Percentiles rank a stretch among this genome's conserved stretches.
Evolutionary conservation across 1,140 invertebrate genomes (phyloP).

Genomic region (Callitettix versicolor): DNA sequence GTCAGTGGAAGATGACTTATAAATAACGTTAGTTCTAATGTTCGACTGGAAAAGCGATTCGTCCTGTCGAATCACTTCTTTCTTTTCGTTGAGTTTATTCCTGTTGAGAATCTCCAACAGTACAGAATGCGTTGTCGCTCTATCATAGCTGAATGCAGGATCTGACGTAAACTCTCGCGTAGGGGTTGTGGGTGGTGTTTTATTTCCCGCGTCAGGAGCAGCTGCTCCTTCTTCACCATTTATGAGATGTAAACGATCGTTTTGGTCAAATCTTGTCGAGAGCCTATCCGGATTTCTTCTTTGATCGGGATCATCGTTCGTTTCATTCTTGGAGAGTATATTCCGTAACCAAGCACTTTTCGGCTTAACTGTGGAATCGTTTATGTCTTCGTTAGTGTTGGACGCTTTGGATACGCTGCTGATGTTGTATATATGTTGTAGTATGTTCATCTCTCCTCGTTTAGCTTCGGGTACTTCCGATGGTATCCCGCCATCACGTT

Average conservation of each 20-base stretch:
- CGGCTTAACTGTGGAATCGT: neutral
- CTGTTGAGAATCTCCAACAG: slow-evolving; percentile 2
- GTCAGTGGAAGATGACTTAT: slow-evolving; percentile 6
- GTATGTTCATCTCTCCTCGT: neutral
- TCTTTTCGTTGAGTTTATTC: neutral
- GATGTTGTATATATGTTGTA: slow-evolving; percentile 2
- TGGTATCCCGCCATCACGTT: neutral
- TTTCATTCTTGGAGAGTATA: neutral
- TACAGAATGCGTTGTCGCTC: neutral
- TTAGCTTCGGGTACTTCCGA: neutral
- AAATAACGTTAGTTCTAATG: slow-evolving; percentile 8
- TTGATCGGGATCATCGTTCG: neutral
- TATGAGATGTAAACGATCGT: neutral
- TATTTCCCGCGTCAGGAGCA: neutral
- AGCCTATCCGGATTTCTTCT: neutral
- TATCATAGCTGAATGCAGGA: neutral
- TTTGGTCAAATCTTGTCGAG: neutral
- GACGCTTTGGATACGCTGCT: neutral
- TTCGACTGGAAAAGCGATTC: slow-evolving; percentile 7
- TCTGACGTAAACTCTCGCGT: neutral
- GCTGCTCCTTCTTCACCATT: neutral
- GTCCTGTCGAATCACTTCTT: neutral
- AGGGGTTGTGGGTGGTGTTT: slow-evolving; percentile 1
- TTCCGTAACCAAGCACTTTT: slow-evolving; percentile 5
- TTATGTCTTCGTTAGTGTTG: neutral